Percentiles rank a stretch among this genome's conserved stretches.
phyloP scores from a whole-genome alignment of 2,888 invertebrate genomes.

The Crossocerus cetratus region DNA sequence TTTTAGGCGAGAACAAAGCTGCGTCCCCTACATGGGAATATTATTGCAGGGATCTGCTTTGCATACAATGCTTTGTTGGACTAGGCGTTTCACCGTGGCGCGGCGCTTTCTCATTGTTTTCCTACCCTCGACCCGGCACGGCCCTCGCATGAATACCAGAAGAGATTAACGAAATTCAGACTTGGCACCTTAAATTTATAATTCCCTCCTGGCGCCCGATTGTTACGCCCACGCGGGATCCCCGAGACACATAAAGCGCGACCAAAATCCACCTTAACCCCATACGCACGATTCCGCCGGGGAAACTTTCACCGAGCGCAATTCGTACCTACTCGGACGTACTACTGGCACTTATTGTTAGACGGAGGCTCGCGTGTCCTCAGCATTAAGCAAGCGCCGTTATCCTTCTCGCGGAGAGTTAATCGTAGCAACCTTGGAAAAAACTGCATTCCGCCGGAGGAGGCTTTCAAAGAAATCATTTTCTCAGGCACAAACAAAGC shows the following conservation, averaged over 20 bases:
- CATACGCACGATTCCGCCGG: not conserved
- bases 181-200: constrained; percentile 48
- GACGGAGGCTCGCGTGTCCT: not conserved
- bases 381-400: not conserved
- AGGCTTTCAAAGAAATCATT: constrained; percentile 51
- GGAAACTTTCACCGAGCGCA: not conserved
- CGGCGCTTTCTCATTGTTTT: constrained; percentile 36
- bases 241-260: constrained; percentile 5
- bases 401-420: constrained; percentile 14
- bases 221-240: constrained; percentile 21
- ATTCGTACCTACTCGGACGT: not conserved
- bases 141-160: constrained; percentile 31
- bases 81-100: constrained; percentile 32
- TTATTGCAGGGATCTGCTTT: constrained; percentile 43
- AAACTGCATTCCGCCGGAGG: constrained; percentile 33
- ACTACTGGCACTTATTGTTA: constrained; percentile 13
- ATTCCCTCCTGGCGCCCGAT: constrained; percentile 32
- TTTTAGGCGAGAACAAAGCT: constrained; percentile 18
- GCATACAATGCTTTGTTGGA: constrained; percentile 56
- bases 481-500: constrained; percentile 56
- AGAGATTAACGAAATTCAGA: constrained; percentile 40
- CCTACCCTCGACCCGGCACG: constrained; percentile 6
- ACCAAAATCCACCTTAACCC: constrained; percentile 1
- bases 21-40: constrained; percentile 34
- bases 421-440: constrained; percentile 45